Base-by-base conservation (phyloP, 1,140 invertebrate genomes). In the Theocolax elegans region DNA sequence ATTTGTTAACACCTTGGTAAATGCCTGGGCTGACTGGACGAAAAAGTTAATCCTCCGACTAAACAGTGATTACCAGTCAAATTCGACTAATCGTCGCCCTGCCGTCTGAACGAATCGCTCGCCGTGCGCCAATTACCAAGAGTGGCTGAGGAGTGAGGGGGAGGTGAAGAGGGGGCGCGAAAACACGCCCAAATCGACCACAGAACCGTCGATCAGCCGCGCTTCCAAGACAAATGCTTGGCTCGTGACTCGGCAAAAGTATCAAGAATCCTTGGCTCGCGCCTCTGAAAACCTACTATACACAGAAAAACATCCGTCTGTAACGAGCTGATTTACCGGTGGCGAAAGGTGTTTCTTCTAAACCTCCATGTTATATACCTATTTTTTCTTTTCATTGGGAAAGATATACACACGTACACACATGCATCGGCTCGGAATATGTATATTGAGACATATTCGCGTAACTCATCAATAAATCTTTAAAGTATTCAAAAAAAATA, bases 211-310 rank as follows among this genome's bases (percentile, higher is more conserved):
- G 44, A 53, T 71, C 69, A 66, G 27, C 17, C 46, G n/a, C 40
- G 56, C 59, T n/a, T 38, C 63, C 56, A 54, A 69, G 42, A 72
- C 67, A 71, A 76, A 76, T 71, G 63, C 58, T 46, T 3, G 17
- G 23, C 19, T 6, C 49, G 29, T 73, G 68, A 73, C 68, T 75
- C 21, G 42, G 54, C 68, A 40, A 12, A 71, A 73, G 15, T 3
- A 15, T n/a, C 3, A 1, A 13, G n/a, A 10, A 9, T 9, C n/a
- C 7, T 0, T n/a, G 3, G 4, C 46, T n/a, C 46, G 17, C 3
- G 46, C 21, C 9, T 15, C n/a, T n/a, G n/a, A n/a, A n/a, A n/a
- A n/a, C n/a, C n/a, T n/a, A n/a, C n/a, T n/a, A n/a, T n/a, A n/a
- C 15, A 44, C 42, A 44, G 15, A 44, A 9, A 15, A 9, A 44